Evolutionary conservation across 2,888 invertebrate species (phyloP), one percentile per base, ranked within the genome.

Genomic region (Hypselothyrea guttata): DNA sequence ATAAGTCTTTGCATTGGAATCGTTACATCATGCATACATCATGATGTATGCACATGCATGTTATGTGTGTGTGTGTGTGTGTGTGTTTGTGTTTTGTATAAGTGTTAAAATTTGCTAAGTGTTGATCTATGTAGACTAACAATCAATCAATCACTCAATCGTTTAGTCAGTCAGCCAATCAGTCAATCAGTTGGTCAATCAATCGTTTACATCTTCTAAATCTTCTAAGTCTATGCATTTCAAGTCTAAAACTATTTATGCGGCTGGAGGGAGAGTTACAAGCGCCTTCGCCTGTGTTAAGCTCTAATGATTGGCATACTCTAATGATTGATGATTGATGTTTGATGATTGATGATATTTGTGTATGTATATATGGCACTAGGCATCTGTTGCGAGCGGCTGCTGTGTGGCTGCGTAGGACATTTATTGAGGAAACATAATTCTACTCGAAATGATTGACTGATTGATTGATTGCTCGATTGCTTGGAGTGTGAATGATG

Each of bases 1-100:
- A 66, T 47, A 54, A 77, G 83, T 78, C 83, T 75, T 78, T 77
- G 68, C 67, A 77, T 74, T 77, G 82, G 79, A 82, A 77, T 83
- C 58, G 49, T 58, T 59, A 55, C 59, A 71, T 30, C 38, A 52
- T 42, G 51, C 4, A 8, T 58, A 41, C 38, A 57, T 63, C 49
- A 54, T 48, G 46, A 40, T 22, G 38, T 11, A 28, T 48, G 37
- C 16, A 34, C 11, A 30, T 13, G 15, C 18, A 49, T 35, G 40
- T 35, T 35, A 9, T 16, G 9, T 18, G 11, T 31, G 11, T 42
- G n/a, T 51, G 40, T 18, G 13, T 40, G 22, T 48, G 16, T 38
- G 5, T 7, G n/a, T 45, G 11, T 34, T 34, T 45, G 30, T 9
- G 2, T 30, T 22, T 44, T 27, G 45, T 52, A 4, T 38, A n/a